Evolutionary conservation across 2,113 vertebrate species (phyloP), one percentile per base, ranked within the genome.

Genomic region (Rhinolophus sinicus): DNA sequence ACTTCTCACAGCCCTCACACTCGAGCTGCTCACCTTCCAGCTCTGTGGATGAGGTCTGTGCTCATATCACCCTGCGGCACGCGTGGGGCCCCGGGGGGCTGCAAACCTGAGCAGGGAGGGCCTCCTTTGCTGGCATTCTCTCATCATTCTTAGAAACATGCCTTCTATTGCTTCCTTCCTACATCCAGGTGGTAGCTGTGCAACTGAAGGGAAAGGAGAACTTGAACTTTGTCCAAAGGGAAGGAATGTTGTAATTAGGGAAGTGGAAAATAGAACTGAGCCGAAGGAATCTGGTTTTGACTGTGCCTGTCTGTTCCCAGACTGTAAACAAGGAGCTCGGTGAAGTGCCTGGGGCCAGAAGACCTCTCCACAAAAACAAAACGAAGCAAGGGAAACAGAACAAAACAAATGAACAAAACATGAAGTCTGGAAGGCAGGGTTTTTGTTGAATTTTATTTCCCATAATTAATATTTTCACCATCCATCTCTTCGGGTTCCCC

Each of bases 251-350:
- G 16, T 78, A 58, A 92, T 89, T 95, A 94, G 83, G 94, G 97
- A 97, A 97, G 90, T 97, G 69, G 97, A 93, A 96, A 95, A 65
- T 78, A 87, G 95, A 95, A 95, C 87, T 50, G 64, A 93, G 90
- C 88, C 0, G 0, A 54, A 83, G 92, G 91, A 93, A 83, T 86
- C 56, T 56, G 89, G 72, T 93, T 96, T 69, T 89, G 92, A 93
- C 86, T 87, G 64, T 80, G 64, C 78, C 38, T n/a, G n/a, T 96
- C 88, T 85, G 91, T 87, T 62, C 88, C 40, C 64, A 75, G 82
- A 56, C 67, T 72, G 47, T 78, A 78, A 92, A 89, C 62, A 84
- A 92, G 76, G 93, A 22, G 67, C 85, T n/a, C 1, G 0, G 14
- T 60, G 52, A 28, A 30, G 50, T 21, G 22, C 54, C 12, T 30